phyloP scores from a whole-genome alignment of 2,888 invertebrate genomes.

The Vesta saturnalis region DNA sequence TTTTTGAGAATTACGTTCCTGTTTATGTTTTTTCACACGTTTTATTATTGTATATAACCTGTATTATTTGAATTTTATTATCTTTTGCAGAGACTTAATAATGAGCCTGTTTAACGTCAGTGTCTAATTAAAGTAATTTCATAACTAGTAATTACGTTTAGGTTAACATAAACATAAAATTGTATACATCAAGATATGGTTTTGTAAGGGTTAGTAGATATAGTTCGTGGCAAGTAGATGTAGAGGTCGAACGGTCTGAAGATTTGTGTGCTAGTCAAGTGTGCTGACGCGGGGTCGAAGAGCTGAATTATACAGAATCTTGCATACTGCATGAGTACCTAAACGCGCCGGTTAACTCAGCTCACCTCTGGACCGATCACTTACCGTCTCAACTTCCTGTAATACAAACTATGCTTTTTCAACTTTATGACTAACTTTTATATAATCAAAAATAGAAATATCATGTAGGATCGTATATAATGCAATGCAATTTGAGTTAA shows the following conservation, averaged over 20 bases:
- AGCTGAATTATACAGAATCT: conserved; percentile 60
- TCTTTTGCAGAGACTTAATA: no score
- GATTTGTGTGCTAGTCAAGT: conserved; percentile 63
- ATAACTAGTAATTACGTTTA: no score
- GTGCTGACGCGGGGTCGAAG: conserved; percentile 60
- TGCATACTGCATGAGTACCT: conserved; percentile 62
- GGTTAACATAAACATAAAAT: no score
- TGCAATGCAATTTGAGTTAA: no score
- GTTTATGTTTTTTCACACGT: no score
- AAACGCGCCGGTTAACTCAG: conserved; percentile 57
- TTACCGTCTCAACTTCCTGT: conserved; percentile 42
- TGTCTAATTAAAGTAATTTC: no score
- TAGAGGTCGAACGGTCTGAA: conserved; percentile 53
- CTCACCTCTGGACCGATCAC: conserved; percentile 52
- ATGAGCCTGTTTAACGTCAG: no score
- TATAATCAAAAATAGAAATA: not conserved
- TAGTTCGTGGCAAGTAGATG: conserved; percentile 36
- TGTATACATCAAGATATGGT: conserved; percentile 25
- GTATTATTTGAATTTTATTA: no score
- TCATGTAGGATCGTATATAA: no score
- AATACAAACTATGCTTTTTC: conserved; percentile 24
- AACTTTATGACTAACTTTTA: conserved; percentile 3
- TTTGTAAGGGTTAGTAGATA: conserved; percentile 23
- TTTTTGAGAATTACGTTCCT: no score
- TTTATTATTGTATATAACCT: no score